Evolutionary conservation across 1,140 invertebrate species (phyloP).

Genomic region (Brachionus asplanchnoidis): DNA sequence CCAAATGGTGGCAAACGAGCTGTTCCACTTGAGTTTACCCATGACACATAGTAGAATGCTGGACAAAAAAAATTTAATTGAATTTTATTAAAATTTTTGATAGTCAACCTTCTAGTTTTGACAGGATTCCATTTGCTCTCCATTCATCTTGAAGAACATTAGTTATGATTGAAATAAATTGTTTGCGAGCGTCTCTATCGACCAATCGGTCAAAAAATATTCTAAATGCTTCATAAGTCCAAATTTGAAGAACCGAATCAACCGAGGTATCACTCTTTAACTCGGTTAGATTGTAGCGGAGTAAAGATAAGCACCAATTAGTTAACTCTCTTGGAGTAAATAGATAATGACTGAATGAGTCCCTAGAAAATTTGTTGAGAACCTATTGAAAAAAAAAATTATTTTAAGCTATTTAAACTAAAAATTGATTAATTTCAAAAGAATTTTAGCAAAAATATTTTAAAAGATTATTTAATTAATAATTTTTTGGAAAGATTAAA

Average conservation of each 20-base stretch:
- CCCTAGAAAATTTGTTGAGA: slow-evolving; percentile 44
- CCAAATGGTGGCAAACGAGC: slow-evolving; percentile 57
- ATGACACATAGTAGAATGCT: slow-evolving; percentile 57
- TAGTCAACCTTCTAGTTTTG: slow-evolving; percentile 52
- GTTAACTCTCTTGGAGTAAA: slow-evolving; percentile 70
- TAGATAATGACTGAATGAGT: slow-evolving; percentile 64
- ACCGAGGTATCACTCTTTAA: slow-evolving; percentile 49
- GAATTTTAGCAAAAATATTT: too few relatives aligned
- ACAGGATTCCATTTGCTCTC: slow-evolving; percentile 55
- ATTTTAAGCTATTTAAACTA: background rate
- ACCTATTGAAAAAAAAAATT: background rate
- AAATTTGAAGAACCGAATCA: slow-evolving; percentile 61
- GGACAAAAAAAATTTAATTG: background rate
- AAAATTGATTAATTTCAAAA: background rate
- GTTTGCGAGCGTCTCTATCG: slow-evolving; percentile 63
- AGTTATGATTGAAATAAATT: slow-evolving; percentile 66
- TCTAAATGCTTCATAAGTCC: slow-evolving; percentile 69
- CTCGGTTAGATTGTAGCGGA: slow-evolving; percentile 57
- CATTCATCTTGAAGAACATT: slow-evolving; percentile 59
- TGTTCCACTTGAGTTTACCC: slow-evolving; percentile 50
- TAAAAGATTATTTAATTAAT: too few relatives aligned
- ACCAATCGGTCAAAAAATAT: slow-evolving; percentile 74
- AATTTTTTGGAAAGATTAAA: background rate
- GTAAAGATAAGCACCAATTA: slow-evolving; percentile 66
- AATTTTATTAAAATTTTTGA: background rate